Conservation (phyloP, 2,797 vertebrate species). For the Anguilla obscura region DNA sequence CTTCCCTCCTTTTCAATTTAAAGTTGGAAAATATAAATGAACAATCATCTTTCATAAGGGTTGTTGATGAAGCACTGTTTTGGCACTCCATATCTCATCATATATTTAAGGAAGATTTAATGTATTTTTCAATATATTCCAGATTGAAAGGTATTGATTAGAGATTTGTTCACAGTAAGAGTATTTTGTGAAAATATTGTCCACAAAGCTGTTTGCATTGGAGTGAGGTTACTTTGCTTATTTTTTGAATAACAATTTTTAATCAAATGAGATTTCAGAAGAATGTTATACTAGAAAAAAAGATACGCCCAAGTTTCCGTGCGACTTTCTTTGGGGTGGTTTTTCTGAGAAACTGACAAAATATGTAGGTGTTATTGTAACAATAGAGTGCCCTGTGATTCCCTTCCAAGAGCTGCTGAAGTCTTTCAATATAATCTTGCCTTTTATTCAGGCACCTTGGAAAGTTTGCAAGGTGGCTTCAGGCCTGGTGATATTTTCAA, state of each 20-base stretch:
- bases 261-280: neutral
- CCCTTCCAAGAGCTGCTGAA: neutral
- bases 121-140: neutral
- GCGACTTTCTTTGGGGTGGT: neutral
- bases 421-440: neutral
- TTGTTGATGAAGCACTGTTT: slow-evolving; percentile 34
- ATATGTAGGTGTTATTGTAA: neutral
- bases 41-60: slow-evolving; percentile 26
- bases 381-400: neutral
- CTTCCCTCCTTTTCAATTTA: slow-evolving; percentile 38
- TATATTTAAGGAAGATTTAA: slow-evolving; percentile 11
- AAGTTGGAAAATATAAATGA: slow-evolving; percentile 36
- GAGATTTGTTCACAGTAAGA: neutral
- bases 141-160: slow-evolving; percentile 31
- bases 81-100: slow-evolving; percentile 19
- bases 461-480: neutral
- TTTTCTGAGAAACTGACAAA: neutral
- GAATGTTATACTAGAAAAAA: neutral
- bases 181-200: neutral
- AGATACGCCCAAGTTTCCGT: neutral
- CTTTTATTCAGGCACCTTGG: neutral
- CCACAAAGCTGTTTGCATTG: neutral
- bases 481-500: neutral
- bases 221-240: neutral
- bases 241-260: neutral